Percentiles rank a stretch among this genome's conserved stretches.
These are phyloP conservation scores for Thunnus thynnus DNA, from an alignment of 2,113 vertebrate species.

Conservation along the genomic window DNA sequence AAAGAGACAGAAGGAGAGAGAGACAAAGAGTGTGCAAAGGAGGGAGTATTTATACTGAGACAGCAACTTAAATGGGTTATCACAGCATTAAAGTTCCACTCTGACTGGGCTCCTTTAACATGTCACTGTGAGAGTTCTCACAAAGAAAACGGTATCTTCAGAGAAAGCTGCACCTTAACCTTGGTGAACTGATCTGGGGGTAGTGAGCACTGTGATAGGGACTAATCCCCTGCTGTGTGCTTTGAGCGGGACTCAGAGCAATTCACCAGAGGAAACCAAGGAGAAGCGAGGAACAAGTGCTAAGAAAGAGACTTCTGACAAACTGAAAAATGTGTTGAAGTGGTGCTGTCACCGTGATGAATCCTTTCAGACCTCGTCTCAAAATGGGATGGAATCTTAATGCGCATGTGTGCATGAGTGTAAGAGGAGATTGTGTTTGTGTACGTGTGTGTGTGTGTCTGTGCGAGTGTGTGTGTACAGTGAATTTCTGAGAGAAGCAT, in stretches of 20 bases:
- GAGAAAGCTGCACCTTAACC: slow-evolving; percentile 80
- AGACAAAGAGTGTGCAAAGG: slow-evolving; percentile 44
- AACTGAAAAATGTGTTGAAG: slow-evolving; percentile 73
- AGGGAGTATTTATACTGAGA: slow-evolving; percentile 65
- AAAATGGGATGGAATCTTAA: slow-evolving; percentile 61
- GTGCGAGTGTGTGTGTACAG: slow-evolving; percentile 15
- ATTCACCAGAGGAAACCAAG: slow-evolving; percentile 65
- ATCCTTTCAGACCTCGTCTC: slow-evolving; percentile 64
- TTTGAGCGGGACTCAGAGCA: slow-evolving; percentile 67
- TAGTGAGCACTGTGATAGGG: slow-evolving; percentile 75
- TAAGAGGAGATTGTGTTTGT: slow-evolving; percentile 24
- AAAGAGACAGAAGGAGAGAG: slow-evolving; percentile 20
- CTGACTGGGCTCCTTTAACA: slow-evolving; percentile 67
- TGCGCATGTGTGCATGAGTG: slow-evolving; percentile 34
- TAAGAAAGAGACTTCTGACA: slow-evolving; percentile 74
- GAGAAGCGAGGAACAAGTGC: slow-evolving; percentile 66
- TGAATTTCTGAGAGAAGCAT: slow-evolving; percentile 65
- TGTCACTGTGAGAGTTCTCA: slow-evolving; percentile 60
- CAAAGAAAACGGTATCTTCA: slow-evolving; percentile 72
- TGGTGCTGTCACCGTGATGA: slow-evolving; percentile 69
- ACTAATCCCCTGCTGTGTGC: slow-evolving; percentile 75
- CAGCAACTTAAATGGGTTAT: slow-evolving; percentile 79
- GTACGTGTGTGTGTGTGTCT: slow-evolving; percentile 16
- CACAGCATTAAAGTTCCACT: slow-evolving; percentile 71
- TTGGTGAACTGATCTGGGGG: slow-evolving; percentile 76